Evolutionary conservation across 2,888 invertebrate genomes (phyloP).

Genomic region (Aleiodes testaceus): DNA sequence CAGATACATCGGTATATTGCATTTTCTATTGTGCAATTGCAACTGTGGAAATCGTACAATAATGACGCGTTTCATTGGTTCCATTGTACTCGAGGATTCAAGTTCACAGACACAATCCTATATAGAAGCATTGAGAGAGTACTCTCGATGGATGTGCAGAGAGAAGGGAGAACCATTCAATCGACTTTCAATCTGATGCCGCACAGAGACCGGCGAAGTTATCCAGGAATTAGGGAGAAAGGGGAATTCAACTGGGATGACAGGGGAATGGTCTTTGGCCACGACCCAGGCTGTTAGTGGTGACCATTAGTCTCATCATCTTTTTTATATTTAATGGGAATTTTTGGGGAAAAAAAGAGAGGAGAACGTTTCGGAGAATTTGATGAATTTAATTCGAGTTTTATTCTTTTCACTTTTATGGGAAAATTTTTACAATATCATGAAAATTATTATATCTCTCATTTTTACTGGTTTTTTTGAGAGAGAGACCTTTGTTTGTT

Average conservation of each 20-base stretch:
- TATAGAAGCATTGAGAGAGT: conserved; percentile 38
- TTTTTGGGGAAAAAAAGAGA: background rate
- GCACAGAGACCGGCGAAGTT: conserved; percentile 11
- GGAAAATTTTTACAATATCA: too few relatives aligned
- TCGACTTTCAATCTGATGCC: conserved; percentile 62
- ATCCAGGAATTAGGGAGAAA: background rate
- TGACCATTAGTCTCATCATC: conserved; percentile 19
- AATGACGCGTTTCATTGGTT: conserved; percentile 65
- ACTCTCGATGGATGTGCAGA: conserved; percentile 30
- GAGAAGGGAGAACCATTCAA: conserved; percentile 54
- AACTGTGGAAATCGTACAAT: conserved; percentile 57
- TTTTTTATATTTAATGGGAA: conserved; percentile 14
- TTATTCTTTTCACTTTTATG: too few relatives aligned
- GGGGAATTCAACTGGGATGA: background rate
- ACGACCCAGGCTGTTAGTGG: conserved; percentile 20
- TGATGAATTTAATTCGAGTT: too few relatives aligned
- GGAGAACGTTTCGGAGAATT: too few relatives aligned
- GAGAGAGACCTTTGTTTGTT: too few relatives aligned
- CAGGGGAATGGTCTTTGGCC: conserved; percentile 12
- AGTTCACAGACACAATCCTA: conserved; percentile 63
- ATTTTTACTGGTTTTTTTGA: too few relatives aligned
- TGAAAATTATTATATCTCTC: too few relatives aligned
- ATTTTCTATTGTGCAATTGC: conserved; percentile 19
- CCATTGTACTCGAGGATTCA: conserved; percentile 62
- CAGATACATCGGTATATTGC: conserved; percentile 27